Percentiles rank a stretch among this genome's conserved stretches.
These are phyloP conservation scores for Epirrita christyi DNA, from an alignment of 2,888 invertebrate species.

Conservation along the genomic window DNA sequence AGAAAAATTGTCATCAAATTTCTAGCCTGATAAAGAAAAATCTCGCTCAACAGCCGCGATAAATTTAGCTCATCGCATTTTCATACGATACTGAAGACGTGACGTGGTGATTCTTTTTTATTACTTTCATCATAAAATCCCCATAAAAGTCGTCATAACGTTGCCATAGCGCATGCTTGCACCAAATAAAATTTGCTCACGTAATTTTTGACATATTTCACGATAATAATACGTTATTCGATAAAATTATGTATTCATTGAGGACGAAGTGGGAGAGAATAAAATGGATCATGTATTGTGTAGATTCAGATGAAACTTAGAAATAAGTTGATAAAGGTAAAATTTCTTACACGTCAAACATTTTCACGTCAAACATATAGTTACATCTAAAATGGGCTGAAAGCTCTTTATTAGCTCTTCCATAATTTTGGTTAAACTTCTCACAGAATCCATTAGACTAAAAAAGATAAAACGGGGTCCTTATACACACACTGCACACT, in stretches of 20 bases:
- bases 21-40: constrained; percentile 12
- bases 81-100: constrained; percentile 49
- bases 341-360: too few species aligned
- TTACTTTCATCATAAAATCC: constrained; percentile 59
- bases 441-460: too few species aligned
- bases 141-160: constrained; percentile 57
- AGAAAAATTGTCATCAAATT: not conserved
- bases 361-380: too few species aligned
- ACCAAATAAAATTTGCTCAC: constrained; percentile 45
- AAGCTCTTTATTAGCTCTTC: too few species aligned
- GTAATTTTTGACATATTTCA: constrained; percentile 7
- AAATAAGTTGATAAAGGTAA: too few species aligned
- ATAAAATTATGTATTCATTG: not conserved
- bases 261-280: not conserved
- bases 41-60: constrained; percentile 4
- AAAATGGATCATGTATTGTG: not conserved
- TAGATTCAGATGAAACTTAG: not conserved
- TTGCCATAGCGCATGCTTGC: constrained; percentile 40
- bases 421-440: too few species aligned
- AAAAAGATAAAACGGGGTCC: too few species aligned
- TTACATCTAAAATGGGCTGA: too few species aligned
- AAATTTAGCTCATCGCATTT: constrained; percentile 50
- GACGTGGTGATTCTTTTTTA: constrained; percentile 58
- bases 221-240: not conserved
- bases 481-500: too few species aligned